Evolutionary conservation across 2,797 vertebrate species (phyloP).

Genomic region (Sebastes vulpes): DNA sequence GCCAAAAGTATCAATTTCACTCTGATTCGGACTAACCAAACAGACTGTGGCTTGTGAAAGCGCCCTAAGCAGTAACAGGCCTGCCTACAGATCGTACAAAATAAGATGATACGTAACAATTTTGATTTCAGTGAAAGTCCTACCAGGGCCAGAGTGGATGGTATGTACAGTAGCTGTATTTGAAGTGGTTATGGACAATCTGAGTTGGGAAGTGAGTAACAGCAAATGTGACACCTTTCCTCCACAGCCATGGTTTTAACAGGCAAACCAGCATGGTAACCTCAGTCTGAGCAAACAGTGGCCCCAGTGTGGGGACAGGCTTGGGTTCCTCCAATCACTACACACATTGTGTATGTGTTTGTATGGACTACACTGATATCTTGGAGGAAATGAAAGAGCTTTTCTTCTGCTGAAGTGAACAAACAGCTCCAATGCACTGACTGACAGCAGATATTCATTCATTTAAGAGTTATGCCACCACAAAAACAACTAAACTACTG

Average conservation of each 20-base stretch:
- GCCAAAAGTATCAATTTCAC: no score
- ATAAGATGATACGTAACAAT: not conserved
- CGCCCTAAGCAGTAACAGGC: not conserved
- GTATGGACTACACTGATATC: constrained; percentile 35
- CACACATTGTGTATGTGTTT: constrained; percentile 7
- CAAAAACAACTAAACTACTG: not conserved
- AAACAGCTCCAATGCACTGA: constrained; percentile 5
- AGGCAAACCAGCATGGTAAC: constrained; percentile 38
- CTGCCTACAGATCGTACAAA: not conserved
- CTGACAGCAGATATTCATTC: not conserved
- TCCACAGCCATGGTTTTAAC: constrained; percentile 15
- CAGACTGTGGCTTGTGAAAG: no score
- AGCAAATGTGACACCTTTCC: constrained; percentile 15
- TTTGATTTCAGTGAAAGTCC: not conserved
- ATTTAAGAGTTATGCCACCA: not conserved
- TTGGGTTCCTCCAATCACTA: constrained; percentile 20
- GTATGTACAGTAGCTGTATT: not conserved
- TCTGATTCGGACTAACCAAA: no score
- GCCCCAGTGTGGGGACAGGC: not conserved
- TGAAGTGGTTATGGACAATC: not conserved
- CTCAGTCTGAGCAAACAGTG: constrained; percentile 19
- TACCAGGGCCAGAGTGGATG: not conserved
- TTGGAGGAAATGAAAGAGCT: constrained; percentile 33
- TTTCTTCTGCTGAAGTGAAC: constrained; percentile 7
- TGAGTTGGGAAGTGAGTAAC: not conserved